These are phyloP conservation scores for Eretmochelys imbricata DNA, from an alignment of 2,113 vertebrate genomes.

Conservation along the genomic window DNA sequence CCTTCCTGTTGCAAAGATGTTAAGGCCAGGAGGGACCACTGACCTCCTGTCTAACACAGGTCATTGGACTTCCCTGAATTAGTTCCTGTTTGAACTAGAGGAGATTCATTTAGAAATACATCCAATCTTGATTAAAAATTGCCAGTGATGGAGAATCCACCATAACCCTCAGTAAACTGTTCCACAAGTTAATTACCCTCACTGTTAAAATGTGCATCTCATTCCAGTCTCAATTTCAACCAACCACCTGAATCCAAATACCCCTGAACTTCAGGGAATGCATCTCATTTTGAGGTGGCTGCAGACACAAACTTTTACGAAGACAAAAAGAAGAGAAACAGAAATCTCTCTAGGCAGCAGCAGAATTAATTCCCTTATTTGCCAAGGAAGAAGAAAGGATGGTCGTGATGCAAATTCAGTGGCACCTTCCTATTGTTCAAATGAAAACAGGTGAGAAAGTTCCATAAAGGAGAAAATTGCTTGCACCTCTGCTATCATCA, in stretches of 20 bases:
- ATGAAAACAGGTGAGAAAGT: not conserved
- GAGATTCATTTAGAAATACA: not conserved
- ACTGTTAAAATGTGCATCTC: not conserved
- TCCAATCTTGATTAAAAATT: not conserved
- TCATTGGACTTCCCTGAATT: not conserved
- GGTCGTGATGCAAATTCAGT: not conserved
- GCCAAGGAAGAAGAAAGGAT: not conserved
- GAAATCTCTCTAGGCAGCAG: not conserved
- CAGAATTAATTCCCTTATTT: not conserved
- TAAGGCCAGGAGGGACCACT: not conserved
- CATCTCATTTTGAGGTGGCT: not conserved
- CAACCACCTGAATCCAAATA: not conserved
- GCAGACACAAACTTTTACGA: not conserved
- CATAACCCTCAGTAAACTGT: not conserved
- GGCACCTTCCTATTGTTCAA: not conserved
- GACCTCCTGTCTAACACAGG: not conserved
- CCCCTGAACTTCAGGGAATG: not conserved
- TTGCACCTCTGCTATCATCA: fast-evolving
- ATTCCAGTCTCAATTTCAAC: not conserved
- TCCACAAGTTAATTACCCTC: too few species aligned
- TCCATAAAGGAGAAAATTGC: not conserved
- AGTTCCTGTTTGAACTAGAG: not conserved
- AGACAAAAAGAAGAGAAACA: not conserved
- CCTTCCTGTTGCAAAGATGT: not conserved
- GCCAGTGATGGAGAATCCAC: not conserved